Evolutionary conservation across 2,888 invertebrate genomes (phyloP).

Genomic region (Xanthia togata): DNA sequence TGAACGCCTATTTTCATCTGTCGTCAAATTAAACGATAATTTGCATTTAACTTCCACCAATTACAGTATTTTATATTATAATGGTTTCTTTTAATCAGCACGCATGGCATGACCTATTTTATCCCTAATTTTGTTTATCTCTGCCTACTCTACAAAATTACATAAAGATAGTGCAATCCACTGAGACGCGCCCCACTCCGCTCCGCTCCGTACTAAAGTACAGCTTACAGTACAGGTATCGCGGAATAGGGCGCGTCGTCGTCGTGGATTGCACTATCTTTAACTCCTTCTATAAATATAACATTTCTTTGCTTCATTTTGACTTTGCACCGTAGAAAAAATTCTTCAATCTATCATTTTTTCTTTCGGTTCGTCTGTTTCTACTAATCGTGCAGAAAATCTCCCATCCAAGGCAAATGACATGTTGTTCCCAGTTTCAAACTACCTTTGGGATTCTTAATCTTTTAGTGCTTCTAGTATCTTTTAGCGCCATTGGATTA

Average conservation of each 20-base stretch:
- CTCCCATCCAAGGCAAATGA: background rate
- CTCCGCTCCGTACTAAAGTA: too few relatives aligned
- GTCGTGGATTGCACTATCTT: too few relatives aligned
- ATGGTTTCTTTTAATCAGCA: background rate
- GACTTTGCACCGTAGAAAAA: background rate
- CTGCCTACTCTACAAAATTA: background rate
- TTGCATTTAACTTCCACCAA: background rate
- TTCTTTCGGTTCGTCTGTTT: background rate
- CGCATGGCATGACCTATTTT: too few relatives aligned
- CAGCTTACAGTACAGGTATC: too few relatives aligned
- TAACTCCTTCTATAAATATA: background rate
- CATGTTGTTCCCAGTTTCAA: background rate
- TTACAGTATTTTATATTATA: background rate
- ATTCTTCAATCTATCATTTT: background rate
- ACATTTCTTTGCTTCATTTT: background rate
- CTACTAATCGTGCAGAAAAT: background rate
- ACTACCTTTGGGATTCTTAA: background rate
- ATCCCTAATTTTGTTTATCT: too few relatives aligned
- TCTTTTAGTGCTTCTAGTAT: background rate
- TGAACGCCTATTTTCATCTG: background rate
- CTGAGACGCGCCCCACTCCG: too few relatives aligned
- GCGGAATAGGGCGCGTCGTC: too few relatives aligned
- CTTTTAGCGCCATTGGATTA: background rate
- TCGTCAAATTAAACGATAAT: slow-evolving; percentile 1
- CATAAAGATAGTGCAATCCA: too few relatives aligned